Percentiles rank a stretch among this genome's conserved stretches.
Evolutionary conservation across 2,113 vertebrate species (phyloP).

Genomic region (Gasterosteus aculeatus): DNA sequence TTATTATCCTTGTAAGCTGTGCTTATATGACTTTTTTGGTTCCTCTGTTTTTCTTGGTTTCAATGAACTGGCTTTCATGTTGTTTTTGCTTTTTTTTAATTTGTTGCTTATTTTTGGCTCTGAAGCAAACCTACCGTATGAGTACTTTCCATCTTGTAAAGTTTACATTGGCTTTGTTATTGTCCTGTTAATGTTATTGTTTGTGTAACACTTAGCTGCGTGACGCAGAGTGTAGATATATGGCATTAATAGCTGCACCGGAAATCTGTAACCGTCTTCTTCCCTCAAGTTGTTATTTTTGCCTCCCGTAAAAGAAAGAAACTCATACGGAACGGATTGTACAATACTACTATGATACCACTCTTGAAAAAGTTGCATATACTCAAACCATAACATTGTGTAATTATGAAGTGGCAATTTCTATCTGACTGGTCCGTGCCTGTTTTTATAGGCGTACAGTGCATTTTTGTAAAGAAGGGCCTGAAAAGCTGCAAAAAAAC

Average conservation of each 20-base stretch:
- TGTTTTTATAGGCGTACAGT: conserved; percentile 52
- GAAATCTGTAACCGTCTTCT: conserved; percentile 61
- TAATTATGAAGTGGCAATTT: conserved; percentile 57
- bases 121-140: conserved; percentile 58
- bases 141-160: conserved; percentile 67
- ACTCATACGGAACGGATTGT: conserved; percentile 64
- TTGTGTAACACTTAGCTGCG: conserved; percentile 79
- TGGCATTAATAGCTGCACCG: conserved; percentile 70
- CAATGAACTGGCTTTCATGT: conserved; percentile 84
- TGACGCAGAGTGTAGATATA: conserved; percentile 78
- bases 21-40: conserved; percentile 86
- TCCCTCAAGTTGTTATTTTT: conserved; percentile 51
- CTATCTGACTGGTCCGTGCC: conserved; percentile 65
- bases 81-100: conserved; percentile 59
- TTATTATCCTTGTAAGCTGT: conserved; percentile 85
- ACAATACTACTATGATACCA: conserved; percentile 70
- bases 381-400: conserved; percentile 57
- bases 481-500: conserved; percentile 67
- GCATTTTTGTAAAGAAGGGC: conserved; percentile 64
- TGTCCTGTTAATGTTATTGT: conserved; percentile 81
- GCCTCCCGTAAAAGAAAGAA: conserved; percentile 42
- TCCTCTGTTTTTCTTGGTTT: conserved; percentile 76
- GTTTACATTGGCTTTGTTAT: conserved; percentile 77
- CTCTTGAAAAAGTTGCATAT: conserved; percentile 66
- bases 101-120: conserved; percentile 57